phyloP scores from a whole-genome alignment of 2,888 invertebrate species.

The Hyposoter dolosus region DNA sequence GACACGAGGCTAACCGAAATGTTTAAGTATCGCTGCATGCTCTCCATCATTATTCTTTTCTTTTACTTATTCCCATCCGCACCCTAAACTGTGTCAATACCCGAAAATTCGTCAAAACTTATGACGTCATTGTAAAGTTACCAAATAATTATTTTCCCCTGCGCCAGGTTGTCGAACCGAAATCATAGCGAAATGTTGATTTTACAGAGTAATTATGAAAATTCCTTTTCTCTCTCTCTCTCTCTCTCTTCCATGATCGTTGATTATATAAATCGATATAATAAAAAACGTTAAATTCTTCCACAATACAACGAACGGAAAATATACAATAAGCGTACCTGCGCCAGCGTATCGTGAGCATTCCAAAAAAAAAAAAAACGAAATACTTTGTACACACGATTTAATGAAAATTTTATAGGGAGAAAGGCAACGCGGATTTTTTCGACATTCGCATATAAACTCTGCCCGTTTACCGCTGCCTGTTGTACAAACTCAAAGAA shows the following conservation, averaged over 20 bases:
- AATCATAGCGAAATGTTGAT: neutral
- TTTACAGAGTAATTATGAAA: neutral
- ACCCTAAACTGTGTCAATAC: neutral
- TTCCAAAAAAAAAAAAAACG: neutral
- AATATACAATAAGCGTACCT: conserved; percentile 66
- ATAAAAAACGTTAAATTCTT: neutral
- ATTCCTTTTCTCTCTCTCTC: neutral
- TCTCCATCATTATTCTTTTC: neutral
- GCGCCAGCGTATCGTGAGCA: conserved; percentile 1
- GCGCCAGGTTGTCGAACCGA: neutral
- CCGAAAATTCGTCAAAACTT: neutral
- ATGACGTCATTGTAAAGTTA: neutral
- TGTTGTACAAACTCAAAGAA: neutral
- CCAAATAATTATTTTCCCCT: neutral
- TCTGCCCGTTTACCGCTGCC: conserved; percentile 4
- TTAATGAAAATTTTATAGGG: neutral
- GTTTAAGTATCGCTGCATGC: neutral
- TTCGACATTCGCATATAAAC: neutral
- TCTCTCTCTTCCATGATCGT: neutral
- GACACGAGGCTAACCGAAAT: neutral
- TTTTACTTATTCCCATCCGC: neutral
- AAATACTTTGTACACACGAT: conserved; percentile 2
- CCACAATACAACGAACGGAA: conserved; percentile 30
- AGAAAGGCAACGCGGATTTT: conserved; percentile 13
- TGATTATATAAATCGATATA: neutral